Evolutionary conservation across 2,113 vertebrate genomes (phyloP).

Genomic region (Halichoerus grypus): DNA sequence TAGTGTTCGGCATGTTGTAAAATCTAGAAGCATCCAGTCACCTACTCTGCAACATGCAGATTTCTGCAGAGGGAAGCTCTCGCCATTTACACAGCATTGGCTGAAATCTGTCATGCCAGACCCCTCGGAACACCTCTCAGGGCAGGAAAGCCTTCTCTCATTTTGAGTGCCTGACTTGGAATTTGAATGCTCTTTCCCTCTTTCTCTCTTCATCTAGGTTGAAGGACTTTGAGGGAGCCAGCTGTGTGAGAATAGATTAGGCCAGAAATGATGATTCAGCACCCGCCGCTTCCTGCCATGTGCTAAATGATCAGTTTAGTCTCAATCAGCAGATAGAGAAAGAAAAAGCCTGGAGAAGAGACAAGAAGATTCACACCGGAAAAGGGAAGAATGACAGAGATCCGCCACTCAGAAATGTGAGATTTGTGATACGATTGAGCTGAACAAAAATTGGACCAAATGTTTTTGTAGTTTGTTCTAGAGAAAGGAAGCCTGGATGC

Average conservation of each 20-base stretch:
- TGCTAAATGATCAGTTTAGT: neutral
- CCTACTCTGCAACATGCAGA: fast-evolving
- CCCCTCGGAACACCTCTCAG: neutral
- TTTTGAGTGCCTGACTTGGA: neutral
- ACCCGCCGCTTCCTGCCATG: neutral
- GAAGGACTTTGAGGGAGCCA: neutral
- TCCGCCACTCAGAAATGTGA: neutral
- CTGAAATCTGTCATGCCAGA: fast-evolving
- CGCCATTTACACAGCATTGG: fast-evolving
- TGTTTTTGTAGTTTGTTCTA: neutral
- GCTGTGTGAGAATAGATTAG: neutral
- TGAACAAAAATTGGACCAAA: neutral
- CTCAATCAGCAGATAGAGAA: conserved; percentile 54
- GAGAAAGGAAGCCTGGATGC: neutral
- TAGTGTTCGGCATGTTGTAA: fast-evolving
- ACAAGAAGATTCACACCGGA: neutral
- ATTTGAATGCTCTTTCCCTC: conserved; percentile 43
- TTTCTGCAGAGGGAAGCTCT: fast-evolving
- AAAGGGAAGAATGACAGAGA: neutral
- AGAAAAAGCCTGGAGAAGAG: neutral
- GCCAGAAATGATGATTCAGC: conserved; percentile 40
- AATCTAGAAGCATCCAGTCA: neutral
- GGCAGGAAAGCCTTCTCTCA: neutral
- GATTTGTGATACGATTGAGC: neutral
- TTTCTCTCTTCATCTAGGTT: conserved; percentile 43